Percentiles rank a stretch among this genome's conserved stretches.
Conservation (phyloP, 2,888 invertebrate genomes). For the Operophtera brumata region DNA sequence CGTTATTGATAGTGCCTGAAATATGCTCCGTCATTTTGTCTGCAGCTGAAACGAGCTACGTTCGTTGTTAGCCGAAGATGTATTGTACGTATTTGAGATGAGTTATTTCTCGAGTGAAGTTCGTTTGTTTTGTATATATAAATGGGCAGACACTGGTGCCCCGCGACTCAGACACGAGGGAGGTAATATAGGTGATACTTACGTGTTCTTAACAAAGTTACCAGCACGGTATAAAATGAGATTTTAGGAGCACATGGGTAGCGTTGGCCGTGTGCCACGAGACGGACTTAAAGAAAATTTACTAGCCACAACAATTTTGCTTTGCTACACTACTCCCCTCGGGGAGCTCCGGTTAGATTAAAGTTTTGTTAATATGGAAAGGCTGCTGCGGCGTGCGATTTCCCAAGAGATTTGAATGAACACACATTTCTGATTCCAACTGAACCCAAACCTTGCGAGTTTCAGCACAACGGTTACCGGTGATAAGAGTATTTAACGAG, state of each 20-base stretch:
- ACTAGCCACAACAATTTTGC: constrained; percentile 65
- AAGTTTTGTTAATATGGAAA: constrained; percentile 69
- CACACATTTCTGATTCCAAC: constrained; percentile 48
- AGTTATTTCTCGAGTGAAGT: constrained; percentile 40
- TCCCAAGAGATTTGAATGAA: constrained; percentile 58
- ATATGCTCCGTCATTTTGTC: constrained; percentile 54
- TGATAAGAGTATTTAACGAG: constrained; percentile 43
- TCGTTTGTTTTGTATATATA: constrained; percentile 45
- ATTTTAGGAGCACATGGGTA: constrained; percentile 56
- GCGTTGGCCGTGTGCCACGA: constrained; percentile 64
- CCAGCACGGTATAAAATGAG: constrained; percentile 49
- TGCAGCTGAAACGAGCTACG: constrained; percentile 49
- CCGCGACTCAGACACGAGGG: constrained; percentile 19
- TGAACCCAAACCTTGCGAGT: constrained; percentile 36
- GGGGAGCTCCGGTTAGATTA: constrained; percentile 58
- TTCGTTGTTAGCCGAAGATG: constrained; percentile 51
- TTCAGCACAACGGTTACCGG: constrained; percentile 39
- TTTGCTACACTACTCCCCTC: constrained; percentile 43
- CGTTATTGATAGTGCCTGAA: constrained; percentile 53
- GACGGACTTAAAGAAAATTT: constrained; percentile 68
- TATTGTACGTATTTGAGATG: constrained; percentile 49
- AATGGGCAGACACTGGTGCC: constrained; percentile 29
- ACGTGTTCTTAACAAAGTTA: constrained; percentile 50
- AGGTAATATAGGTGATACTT: constrained; percentile 34
- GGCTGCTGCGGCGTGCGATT: constrained; percentile 55